Percentiles rank a stretch among this genome's conserved stretches.
Conservation (phyloP, 2,888 invertebrate species). For the Chouioia cunea region DNA sequence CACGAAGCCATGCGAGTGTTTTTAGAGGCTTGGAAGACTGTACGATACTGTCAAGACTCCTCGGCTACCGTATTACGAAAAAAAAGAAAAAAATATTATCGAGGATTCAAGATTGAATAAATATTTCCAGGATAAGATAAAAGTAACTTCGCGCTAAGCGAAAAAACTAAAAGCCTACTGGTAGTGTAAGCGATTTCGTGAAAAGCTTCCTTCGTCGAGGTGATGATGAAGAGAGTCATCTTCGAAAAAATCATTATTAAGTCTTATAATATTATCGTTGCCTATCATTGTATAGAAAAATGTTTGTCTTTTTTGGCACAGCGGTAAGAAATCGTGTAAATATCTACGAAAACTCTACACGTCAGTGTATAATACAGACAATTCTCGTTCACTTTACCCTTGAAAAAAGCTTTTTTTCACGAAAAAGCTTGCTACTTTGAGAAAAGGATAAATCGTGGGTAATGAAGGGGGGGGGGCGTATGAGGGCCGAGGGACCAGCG, state of each 20-base stretch:
- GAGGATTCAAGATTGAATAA: too few species aligned
- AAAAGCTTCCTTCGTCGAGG: slow-evolving; percentile 21
- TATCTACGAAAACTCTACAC: slow-evolving; percentile 23
- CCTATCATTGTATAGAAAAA: slow-evolving; percentile 36
- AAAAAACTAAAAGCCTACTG: background rate
- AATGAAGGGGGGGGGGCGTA: slow-evolving; percentile 5
- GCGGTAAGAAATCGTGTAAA: slow-evolving; percentile 41
- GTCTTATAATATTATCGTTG: slow-evolving; percentile 15
- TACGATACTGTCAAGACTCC: slow-evolving; percentile 28
- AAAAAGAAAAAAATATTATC: slow-evolving; percentile 17
- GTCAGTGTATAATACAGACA: slow-evolving; percentile 8
- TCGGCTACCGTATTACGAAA: slow-evolving; percentile 4
- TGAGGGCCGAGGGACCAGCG: slow-evolving; percentile 31
- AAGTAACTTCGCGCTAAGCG: slow-evolving; percentile 15
- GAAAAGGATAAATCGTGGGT: too few species aligned
- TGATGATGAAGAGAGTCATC: background rate
- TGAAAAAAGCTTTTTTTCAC: background rate
- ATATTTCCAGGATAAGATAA: too few species aligned
- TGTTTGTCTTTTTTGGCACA: slow-evolving; percentile 42
- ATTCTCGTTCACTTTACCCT: slow-evolving; percentile 7
- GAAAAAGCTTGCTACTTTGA: background rate
- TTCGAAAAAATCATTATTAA: slow-evolving; percentile 31
- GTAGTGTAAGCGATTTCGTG: background rate
- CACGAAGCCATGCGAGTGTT: slow-evolving; percentile 15
- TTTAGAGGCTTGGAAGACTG: slow-evolving; percentile 44